Percentiles rank a stretch among this genome's conserved stretches.
Conservation (phyloP, 53 echinoderm and acorn worm species). For the Luidia sarsii region DNA sequence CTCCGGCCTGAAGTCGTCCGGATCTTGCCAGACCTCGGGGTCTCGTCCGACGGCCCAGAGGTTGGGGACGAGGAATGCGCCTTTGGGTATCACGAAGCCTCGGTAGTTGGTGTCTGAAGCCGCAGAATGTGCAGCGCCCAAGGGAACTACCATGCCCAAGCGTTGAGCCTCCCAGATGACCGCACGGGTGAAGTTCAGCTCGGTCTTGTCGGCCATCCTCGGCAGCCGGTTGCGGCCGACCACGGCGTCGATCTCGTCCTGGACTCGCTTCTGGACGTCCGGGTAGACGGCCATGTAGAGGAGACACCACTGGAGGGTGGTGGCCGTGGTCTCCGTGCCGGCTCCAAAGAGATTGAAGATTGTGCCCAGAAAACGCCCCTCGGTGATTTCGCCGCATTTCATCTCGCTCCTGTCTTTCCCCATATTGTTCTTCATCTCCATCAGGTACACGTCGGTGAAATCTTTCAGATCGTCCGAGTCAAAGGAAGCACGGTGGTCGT, state of each 20-base stretch:
- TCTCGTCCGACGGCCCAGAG: slow-evolving; percentile 34
- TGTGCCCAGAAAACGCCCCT: background rate
- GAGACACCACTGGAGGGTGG: slow-evolving; percentile 50
- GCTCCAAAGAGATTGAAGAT: background rate
- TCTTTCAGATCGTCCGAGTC: background rate
- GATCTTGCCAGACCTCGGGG: slow-evolving; percentile 32
- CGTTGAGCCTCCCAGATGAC: slow-evolving; percentile 57
- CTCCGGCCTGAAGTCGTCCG: slow-evolving; percentile 21
- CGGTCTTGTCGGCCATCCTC: slow-evolving; percentile 23
- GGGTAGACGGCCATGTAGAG: slow-evolving; percentile 51
- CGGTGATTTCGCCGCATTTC: background rate
- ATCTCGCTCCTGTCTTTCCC: background rate
- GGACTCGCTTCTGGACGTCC: slow-evolving; percentile 40
- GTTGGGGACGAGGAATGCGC: slow-evolving; percentile 40
- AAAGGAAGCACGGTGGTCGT: background rate
- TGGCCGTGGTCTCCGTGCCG: slow-evolving; percentile 55
- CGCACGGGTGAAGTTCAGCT: slow-evolving; percentile 38
- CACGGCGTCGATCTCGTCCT: slow-evolving; percentile 44
- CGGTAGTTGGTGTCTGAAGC: slow-evolving; percentile 10
- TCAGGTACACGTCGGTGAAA: background rate
- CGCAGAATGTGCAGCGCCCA: slow-evolving; percentile 35
- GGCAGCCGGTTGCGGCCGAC: slow-evolving; percentile 39
- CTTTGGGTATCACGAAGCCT: slow-evolving; percentile 37
- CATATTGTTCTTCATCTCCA: background rate
- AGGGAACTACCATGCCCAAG: slow-evolving; percentile 11